Evolutionary conservation across 2,888 invertebrate genomes (phyloP).

Genomic region (Rhingia campestris): DNA sequence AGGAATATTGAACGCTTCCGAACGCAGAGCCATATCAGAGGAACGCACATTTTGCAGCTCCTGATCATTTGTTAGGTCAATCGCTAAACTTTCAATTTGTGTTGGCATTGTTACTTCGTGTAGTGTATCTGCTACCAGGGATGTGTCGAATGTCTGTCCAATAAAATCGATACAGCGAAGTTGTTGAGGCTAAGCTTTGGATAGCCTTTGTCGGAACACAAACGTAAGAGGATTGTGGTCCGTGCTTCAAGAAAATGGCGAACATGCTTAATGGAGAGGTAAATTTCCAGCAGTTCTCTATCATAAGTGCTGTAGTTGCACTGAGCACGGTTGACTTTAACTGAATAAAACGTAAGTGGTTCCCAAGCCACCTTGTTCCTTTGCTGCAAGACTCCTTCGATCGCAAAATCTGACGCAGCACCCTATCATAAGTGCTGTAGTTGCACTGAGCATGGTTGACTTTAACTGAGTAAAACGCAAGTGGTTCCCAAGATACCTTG

Average conservation of each 20-base stretch:
- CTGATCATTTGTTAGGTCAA: conserved; percentile 39
- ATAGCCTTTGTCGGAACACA: neutral
- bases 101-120: conserved; percentile 49
- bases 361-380: no score
- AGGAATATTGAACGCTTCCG: conserved; percentile 20
- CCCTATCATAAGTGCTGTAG: no score
- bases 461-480: no score
- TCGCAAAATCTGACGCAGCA: no score
- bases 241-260: no score
- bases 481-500: no score
- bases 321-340: no score
- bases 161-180: conserved; percentile 78
- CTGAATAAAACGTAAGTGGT: no score
- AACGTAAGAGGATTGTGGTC: neutral
- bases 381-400: no score
- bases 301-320: no score
- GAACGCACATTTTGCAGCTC: conserved; percentile 44
- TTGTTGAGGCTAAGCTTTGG: conserved; percentile 78
- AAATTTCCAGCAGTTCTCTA: no score
- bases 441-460: no score
- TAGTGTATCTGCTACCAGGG: conserved; percentile 60
- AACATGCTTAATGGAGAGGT: neutral
- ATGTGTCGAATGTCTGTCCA: conserved; percentile 56
- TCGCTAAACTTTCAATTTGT: conserved; percentile 18
- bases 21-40: conserved; percentile 23